Evolutionary conservation across 2,888 invertebrate genomes (phyloP).

Genomic region (Linnaemya tessellans): DNA sequence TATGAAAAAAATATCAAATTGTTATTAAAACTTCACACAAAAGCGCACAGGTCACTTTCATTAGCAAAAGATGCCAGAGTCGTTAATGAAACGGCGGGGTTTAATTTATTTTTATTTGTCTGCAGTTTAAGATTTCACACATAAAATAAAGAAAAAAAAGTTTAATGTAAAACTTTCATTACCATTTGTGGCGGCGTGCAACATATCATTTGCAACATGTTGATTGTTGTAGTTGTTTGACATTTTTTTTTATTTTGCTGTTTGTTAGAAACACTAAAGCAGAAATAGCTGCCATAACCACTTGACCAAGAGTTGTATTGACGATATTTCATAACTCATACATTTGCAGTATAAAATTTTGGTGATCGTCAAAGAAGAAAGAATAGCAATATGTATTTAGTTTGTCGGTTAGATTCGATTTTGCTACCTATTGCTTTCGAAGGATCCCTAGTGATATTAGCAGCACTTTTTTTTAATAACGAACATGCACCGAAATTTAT

Average conservation of each 20-base stretch:
- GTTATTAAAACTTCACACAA: not conserved
- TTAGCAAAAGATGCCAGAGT: slow-evolving; percentile 22
- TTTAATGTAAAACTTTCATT: slow-evolving; percentile 62
- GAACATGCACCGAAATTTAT: too few relatives aligned
- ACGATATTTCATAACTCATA: too few relatives aligned
- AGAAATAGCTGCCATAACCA: not conserved
- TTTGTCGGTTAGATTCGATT: too few relatives aligned
- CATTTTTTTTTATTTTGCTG: slow-evolving; percentile 7
- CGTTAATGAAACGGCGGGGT: slow-evolving; percentile 28
- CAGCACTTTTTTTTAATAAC: too few relatives aligned
- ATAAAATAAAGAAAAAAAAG: slow-evolving; percentile 22
- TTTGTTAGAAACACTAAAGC: not conserved
- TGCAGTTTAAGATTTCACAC: slow-evolving; percentile 53
- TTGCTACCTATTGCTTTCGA: too few relatives aligned
- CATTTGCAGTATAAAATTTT: too few relatives aligned
- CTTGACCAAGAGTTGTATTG: too few relatives aligned
- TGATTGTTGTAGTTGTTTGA: slow-evolving; percentile 31
- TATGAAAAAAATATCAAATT: slow-evolving; percentile 7
- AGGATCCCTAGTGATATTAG: too few relatives aligned
- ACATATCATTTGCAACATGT: slow-evolving; percentile 60
- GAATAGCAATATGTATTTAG: too few relatives aligned
- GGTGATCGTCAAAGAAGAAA: too few relatives aligned
- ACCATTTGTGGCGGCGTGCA: slow-evolving; percentile 55
- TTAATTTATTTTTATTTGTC: slow-evolving; percentile 43
- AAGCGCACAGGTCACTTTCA: slow-evolving; percentile 29